Evolutionary conservation across 2,113 vertebrate genomes (phyloP).

Genomic region (Clarias gariepinus): DNA sequence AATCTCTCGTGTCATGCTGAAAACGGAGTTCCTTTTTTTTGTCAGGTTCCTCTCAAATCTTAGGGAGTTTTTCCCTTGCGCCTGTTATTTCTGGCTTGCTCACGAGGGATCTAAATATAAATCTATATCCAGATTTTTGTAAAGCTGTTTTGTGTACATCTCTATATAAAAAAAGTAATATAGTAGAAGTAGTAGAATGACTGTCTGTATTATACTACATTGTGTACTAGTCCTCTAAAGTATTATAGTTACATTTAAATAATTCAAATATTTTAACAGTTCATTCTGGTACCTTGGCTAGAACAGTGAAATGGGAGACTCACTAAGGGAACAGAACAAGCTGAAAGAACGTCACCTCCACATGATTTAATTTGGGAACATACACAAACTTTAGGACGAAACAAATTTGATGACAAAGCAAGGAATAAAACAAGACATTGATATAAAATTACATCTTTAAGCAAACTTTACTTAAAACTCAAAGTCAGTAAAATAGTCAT

Average conservation of each 20-base stretch:
- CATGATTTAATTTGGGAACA: constrained; percentile 50
- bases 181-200: no score
- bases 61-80: not conserved
- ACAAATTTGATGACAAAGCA: constrained; percentile 63
- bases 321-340: not conserved
- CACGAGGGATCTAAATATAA: not conserved
- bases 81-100: not conserved
- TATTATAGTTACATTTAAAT: not conserved
- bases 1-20: not conserved
- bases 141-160: not conserved
- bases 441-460: constrained; percentile 61
- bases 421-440: constrained; percentile 54
- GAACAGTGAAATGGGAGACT: not conserved
- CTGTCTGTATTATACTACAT: not conserved
- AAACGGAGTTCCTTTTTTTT: not conserved
- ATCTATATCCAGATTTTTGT: not conserved
- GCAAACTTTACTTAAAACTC: constrained; percentile 59
- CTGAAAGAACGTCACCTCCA: constrained; percentile 42
- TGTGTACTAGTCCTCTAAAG: not conserved
- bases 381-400: constrained; percentile 69
- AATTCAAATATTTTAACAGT: not conserved
- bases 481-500: constrained; percentile 49
- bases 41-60: not conserved
- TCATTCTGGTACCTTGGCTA: not conserved
- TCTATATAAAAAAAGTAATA: not conserved